A percentile compares a stretch with the other conserved stretches of the same genome.
phyloP scores from a whole-genome alignment of 1,140 invertebrate genomes.

The Cotesia chilonis region DNA sequence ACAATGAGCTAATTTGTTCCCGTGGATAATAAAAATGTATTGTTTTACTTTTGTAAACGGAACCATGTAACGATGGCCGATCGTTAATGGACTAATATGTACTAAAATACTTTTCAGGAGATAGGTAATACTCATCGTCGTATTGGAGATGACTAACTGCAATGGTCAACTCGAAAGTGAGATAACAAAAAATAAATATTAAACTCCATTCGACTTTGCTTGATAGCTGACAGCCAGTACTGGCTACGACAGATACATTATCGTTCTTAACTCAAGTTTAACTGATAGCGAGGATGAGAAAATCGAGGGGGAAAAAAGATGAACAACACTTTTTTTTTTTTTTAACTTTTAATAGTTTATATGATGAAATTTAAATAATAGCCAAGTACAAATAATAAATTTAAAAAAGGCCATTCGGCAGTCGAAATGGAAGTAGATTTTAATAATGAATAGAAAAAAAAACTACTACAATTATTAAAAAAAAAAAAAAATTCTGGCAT shows the following conservation, averaged over 20 bases:
- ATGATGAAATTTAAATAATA: too few relatives aligned
- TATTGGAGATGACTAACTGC: not conserved
- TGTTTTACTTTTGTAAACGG: too few relatives aligned
- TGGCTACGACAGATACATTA: constrained; percentile 12
- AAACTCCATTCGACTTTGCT: constrained; percentile 5
- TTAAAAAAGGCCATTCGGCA: too few relatives aligned
- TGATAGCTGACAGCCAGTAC: constrained; percentile 5
- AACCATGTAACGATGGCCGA: too few relatives aligned
- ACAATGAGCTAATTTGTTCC: too few relatives aligned
- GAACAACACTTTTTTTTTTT: not conserved
- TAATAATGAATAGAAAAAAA: too few relatives aligned
- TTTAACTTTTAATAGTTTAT: too few relatives aligned
- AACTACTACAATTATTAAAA: too few relatives aligned
- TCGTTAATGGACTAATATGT: not conserved
- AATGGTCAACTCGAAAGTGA: not conserved
- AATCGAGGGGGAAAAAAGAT: not conserved
- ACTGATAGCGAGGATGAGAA: constrained; percentile 10
- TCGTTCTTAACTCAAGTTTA: not conserved
- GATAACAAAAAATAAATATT: not conserved
- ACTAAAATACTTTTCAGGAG: not conserved
- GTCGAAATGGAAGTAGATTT: too few relatives aligned
- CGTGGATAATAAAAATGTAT: too few relatives aligned
- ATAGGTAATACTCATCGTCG: not conserved
- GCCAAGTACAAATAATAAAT: too few relatives aligned
- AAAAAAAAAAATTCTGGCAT: too few relatives aligned